Conservation (phyloP, 2,113 vertebrate genomes). For the Falco punctatus region DNA sequence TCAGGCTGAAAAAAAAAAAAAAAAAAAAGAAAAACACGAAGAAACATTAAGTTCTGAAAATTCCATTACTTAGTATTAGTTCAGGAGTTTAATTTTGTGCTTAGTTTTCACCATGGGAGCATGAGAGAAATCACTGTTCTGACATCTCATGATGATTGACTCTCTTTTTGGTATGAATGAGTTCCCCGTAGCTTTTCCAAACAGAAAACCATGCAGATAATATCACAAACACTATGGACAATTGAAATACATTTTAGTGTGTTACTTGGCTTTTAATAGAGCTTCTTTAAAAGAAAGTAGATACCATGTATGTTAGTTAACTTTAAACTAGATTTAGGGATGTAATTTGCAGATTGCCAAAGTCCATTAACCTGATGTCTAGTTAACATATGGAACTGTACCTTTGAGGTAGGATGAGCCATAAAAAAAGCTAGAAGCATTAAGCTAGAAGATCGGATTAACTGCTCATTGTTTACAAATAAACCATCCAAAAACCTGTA, state of each 20-base stretch:
- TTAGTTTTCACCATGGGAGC: not conserved
- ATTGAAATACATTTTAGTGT: not conserved
- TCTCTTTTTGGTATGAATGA: not conserved
- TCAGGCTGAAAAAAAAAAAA: not conserved
- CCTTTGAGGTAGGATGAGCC: not conserved
- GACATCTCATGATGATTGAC: not conserved
- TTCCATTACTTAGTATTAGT: not conserved
- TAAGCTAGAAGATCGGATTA: not conserved
- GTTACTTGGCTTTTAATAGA: not conserved
- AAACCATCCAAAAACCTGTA: not conserved
- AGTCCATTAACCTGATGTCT: conserved; percentile 42
- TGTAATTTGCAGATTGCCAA: conserved; percentile 51
- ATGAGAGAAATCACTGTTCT: not conserved
- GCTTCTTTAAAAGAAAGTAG: not conserved
- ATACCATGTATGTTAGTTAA: not conserved
- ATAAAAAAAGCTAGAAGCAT: not conserved
- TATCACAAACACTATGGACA: not conserved
- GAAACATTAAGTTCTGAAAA: not conserved
- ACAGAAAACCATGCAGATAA: not conserved
- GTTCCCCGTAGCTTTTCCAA: not conserved
- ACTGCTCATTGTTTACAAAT: not conserved
- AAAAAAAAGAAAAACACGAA: not conserved
- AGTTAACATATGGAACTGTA: conserved; percentile 16
- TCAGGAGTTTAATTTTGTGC: not conserved
- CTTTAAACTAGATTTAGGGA: conserved; percentile 1